A percentile compares a stretch with the other conserved stretches of the same genome.
Evolutionary conservation across 2,888 invertebrate species (phyloP).

Genomic region (Chrysodeixis includens): DNA sequence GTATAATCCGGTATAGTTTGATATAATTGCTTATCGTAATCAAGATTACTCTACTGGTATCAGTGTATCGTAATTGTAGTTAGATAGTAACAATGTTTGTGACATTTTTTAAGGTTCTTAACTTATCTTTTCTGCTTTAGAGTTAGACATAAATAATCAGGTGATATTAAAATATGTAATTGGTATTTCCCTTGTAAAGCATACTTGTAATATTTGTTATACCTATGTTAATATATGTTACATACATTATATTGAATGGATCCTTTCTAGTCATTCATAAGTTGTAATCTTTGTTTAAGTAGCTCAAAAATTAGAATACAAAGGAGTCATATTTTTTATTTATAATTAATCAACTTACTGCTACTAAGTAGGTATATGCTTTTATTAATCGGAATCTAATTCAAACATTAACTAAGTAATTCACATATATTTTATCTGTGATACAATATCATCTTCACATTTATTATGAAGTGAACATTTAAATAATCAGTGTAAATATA

Average conservation of each 20-base stretch:
- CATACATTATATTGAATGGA: background rate
- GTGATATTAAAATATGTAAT: too few species aligned
- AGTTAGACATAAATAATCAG: background rate
- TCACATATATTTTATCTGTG: too few species aligned
- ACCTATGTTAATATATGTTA: too few species aligned
- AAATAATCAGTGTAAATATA: background rate
- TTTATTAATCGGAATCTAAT: too few species aligned
- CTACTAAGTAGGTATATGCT: too few species aligned
- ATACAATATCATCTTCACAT: too few species aligned
- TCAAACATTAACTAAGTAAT: too few species aligned
- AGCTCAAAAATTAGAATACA: background rate
- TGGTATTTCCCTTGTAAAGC: too few species aligned
- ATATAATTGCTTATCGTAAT: constrained; percentile 1
- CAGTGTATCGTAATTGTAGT: background rate
- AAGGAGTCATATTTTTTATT: background rate
- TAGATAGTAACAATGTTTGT: background rate
- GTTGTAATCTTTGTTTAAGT: background rate
- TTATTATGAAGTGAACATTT: background rate
- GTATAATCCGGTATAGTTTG: background rate
- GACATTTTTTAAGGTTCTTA: background rate
- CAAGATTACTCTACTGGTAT: background rate
- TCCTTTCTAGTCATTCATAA: background rate
- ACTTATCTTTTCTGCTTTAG: background rate
- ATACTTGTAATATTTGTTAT: too few species aligned
- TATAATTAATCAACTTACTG: too few species aligned